Base-by-base conservation (phyloP, 2,113 vertebrate species). In the Phylloscopus trochiloides region DNA sequence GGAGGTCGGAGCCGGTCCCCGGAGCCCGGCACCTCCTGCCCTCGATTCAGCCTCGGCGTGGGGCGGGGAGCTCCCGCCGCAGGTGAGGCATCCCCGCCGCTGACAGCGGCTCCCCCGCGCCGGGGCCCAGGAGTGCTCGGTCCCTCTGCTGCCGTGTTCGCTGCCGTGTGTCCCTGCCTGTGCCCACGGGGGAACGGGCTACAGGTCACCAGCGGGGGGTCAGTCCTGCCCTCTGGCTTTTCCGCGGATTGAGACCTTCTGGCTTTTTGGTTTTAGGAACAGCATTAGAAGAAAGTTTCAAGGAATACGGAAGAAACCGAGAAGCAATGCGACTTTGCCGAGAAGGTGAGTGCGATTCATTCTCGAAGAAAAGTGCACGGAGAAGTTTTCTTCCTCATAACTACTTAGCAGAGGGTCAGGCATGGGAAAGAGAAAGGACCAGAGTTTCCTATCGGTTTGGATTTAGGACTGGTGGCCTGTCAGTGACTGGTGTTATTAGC, bases 241-340 rank as follows among this genome's bases (percentile, higher is more conserved):
- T 50, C 81, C 38, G 1, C 31, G 65, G 19, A 90, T 25, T 95
- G 75, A 86, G 70, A 47, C 77, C 94, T 86, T 83, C 55, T 78
- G 96, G 89, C 79, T 90, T 96, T 95, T 94, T 25, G 88, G 17
- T 98, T 96, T 94, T 97, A 99, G 99, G 99, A 98, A 97, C 98
- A 95, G 99, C 99, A 95, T 98, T 98, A 98, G 99, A 99, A 95
- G 99, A 99, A 99, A 99, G 98, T 99, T 99, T 99, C 94, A 99
- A 99, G 98, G 99, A 99, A 98, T 99, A 98, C 29, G 99, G 99
- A 96, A 99, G 98, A 97, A 99, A 99, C 97, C 98, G 98, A 96
- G 99, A 99, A 99, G 99, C 99, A 85, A 99, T 99, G 99, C 98
- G 99, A 98, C 98, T 99, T 98, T 99, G 99, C 98, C 98, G 98